Percentiles rank a stretch among this genome's conserved stretches.
Conservation (phyloP, 2,888 invertebrate species). For the Leptodirus hochenwartii region DNA sequence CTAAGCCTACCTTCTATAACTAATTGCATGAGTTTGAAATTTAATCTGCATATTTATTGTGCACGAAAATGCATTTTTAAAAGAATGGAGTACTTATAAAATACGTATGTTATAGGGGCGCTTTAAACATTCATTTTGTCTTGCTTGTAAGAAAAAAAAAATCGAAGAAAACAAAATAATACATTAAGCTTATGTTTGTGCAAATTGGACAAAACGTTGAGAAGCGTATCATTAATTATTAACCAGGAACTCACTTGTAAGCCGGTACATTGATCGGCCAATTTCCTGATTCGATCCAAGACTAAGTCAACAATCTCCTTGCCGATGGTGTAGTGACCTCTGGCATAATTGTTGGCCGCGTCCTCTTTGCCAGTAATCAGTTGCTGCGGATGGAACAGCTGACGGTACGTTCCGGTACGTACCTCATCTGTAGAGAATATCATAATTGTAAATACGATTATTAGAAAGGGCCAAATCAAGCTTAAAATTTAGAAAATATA, state of each 20-base stretch:
- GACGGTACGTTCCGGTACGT: slow-evolving; percentile 64
- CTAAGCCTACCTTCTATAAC: no score
- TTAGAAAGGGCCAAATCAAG: no score
- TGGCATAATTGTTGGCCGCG: slow-evolving; percentile 85
- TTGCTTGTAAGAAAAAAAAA: no score
- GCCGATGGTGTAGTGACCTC: slow-evolving; percentile 89
- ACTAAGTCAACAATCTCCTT: slow-evolving; percentile 77
- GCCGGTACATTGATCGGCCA: slow-evolving; percentile 76
- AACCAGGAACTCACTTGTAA: slow-evolving; percentile 34
- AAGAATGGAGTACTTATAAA: no score
- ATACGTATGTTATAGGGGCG: no score
- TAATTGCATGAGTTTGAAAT: no score
- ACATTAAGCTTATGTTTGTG: slow-evolving; percentile 3
- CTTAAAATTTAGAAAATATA: no score
- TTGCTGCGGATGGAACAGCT: slow-evolving; percentile 81
- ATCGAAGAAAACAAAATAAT: slow-evolving; percentile 1
- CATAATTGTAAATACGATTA: no score
- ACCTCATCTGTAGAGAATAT: slow-evolving; percentile 76
- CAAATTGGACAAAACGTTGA: slow-evolving; percentile 8
- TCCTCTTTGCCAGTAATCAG: slow-evolving; percentile 85
- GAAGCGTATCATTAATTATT: neutral
- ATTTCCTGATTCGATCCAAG: slow-evolving; percentile 60
- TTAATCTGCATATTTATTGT: slow-evolving; percentile 1
- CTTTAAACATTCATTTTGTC: no score
- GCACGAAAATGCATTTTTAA: neutral